Percentiles rank a stretch among this genome's conserved stretches.
Evolutionary conservation across 2,888 invertebrate genomes (phyloP).

Genomic region (Hyles lineata): DNA sequence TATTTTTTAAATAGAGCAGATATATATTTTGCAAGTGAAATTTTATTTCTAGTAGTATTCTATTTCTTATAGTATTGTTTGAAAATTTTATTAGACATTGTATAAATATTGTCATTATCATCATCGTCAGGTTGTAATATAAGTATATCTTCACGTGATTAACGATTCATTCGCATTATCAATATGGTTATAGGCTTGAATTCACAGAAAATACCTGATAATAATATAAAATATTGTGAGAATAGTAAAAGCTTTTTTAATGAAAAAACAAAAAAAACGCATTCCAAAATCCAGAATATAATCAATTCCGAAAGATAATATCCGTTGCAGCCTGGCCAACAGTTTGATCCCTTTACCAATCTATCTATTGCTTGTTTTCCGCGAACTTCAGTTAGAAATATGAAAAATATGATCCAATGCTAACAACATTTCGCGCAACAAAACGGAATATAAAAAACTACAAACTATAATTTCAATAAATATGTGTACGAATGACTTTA

Average conservation of each 20-base stretch:
- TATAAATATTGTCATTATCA: too few relatives aligned
- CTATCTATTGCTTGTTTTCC: not conserved
- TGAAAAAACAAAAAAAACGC: not conserved
- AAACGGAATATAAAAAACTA: not conserved
- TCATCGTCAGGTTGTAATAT: too few relatives aligned
- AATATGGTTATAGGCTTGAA: too few relatives aligned
- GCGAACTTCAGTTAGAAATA: not conserved
- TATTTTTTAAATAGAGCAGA: too few relatives aligned
- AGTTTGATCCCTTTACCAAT: not conserved
- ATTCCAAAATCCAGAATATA: not conserved
- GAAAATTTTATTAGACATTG: too few relatives aligned
- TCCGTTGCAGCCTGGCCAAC: not conserved
- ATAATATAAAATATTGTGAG: too few relatives aligned
- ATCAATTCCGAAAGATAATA: not conserved
- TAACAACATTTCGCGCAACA: not conserved
- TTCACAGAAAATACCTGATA: too few relatives aligned
- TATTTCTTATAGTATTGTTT: too few relatives aligned
- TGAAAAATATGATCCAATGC: not conserved
- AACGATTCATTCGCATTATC: too few relatives aligned
- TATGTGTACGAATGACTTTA: not conserved
- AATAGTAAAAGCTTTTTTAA: not conserved
- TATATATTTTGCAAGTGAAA: too few relatives aligned
- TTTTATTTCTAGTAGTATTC: too few relatives aligned
- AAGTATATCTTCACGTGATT: too few relatives aligned
- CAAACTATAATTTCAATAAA: not conserved